A percentile compares a stretch with the other conserved stretches of the same genome.
These are phyloP conservation scores for Rhagium mordax DNA, from an alignment of 2,888 invertebrate genomes.

Conservation along the genomic window DNA sequence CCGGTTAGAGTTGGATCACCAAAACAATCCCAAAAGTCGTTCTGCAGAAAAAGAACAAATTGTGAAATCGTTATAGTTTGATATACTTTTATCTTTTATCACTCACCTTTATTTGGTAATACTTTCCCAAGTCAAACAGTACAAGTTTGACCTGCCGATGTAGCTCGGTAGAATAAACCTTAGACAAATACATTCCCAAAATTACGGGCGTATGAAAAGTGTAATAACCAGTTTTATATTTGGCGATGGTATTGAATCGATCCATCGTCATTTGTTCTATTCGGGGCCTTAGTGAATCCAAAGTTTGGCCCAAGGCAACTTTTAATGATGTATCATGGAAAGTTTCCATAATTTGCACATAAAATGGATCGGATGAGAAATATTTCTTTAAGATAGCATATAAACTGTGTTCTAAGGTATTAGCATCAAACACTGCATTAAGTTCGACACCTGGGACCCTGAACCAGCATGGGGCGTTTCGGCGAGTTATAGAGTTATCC, in stretches of 20 bases:
- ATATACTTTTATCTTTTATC: too few relatives aligned
- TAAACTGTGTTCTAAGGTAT: conserved; percentile 84
- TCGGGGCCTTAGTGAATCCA: too few relatives aligned
- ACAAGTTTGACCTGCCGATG: conserved; percentile 89
- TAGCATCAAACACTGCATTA: conserved; percentile 87
- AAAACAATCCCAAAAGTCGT: conserved; percentile 92
- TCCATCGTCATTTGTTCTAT: conserved; percentile 77
- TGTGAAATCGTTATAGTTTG: too few relatives aligned
- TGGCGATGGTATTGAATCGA: conserved; percentile 87
- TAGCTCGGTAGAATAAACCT: conserved; percentile 81
- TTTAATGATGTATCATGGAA: conserved; percentile 84
- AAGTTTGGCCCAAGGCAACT: conserved; percentile 88
- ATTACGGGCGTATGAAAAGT: conserved; percentile 93
- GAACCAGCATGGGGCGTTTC: conserved; percentile 95
- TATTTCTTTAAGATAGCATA: conserved; percentile 85
- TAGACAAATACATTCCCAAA: conserved; percentile 89
- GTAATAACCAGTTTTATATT: conserved; percentile 94
- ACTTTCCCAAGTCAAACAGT: conserved; percentile 92
- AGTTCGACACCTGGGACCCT: conserved; percentile 80
- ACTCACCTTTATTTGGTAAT: conserved; percentile 91
- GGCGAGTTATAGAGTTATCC: conserved; percentile 86
- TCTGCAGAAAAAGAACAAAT: too few relatives aligned
- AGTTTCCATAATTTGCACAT: conserved; percentile 83
- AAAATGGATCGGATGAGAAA: conserved; percentile 83
- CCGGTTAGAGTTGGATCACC: conserved; percentile 89